These are phyloP conservation scores for Sinonovacula constricta DNA, from an alignment of 1,140 invertebrate species.

Conservation along the genomic window DNA sequence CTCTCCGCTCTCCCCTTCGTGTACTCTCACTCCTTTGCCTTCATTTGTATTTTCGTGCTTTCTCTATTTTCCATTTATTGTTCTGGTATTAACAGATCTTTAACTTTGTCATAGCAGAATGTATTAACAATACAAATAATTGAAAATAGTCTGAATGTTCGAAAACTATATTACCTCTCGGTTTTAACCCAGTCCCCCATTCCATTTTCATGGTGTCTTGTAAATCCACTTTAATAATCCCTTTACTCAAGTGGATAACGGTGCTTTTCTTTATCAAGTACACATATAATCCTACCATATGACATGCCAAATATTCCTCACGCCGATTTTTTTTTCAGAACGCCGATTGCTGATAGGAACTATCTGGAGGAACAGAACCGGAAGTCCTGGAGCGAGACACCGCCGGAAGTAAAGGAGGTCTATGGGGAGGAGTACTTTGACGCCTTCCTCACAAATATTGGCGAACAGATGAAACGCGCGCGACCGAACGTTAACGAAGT, in stretches of 20 bases:
- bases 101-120: too few relatives aligned
- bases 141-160: too few relatives aligned
- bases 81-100: too few relatives aligned
- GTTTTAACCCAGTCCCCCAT: too few relatives aligned
- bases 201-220: too few relatives aligned
- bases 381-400: conserved; percentile 74
- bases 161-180: too few relatives aligned
- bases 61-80: too few relatives aligned
- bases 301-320: background rate
- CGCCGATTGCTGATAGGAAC: conserved; percentile 68
- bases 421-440: conserved; percentile 75
- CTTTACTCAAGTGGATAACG: background rate
- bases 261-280: background rate
- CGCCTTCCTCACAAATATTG: conserved; percentile 66
- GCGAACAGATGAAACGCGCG: conserved; percentile 65
- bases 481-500: conserved; percentile 69
- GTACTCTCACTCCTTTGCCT: too few relatives aligned
- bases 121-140: too few relatives aligned
- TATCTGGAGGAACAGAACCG: conserved; percentile 66
- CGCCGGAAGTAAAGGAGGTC: conserved; percentile 69
- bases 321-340: conserved; percentile 55
- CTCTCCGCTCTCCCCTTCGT: too few relatives aligned
- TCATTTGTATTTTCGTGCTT: too few relatives aligned
- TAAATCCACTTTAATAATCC: background rate
- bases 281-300: background rate